A percentile compares a stretch with the other conserved stretches of the same genome.
phyloP scores from a whole-genome alignment of 2,113 vertebrate species.

The Catharus minimus region DNA sequence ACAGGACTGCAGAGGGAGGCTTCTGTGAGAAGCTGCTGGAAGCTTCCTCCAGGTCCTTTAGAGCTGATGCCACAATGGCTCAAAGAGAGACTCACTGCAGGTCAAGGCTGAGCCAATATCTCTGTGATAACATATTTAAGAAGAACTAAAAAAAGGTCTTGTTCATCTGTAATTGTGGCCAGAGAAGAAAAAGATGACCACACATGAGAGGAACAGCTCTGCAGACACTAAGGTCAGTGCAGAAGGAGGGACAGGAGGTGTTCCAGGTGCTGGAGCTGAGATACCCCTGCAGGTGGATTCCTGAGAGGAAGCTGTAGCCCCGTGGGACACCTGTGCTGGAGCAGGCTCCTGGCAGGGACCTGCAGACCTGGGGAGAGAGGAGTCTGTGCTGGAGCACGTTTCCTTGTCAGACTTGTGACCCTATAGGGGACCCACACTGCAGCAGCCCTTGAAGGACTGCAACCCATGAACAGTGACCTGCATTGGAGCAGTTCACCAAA shows the following conservation, averaged over 20 bases:
- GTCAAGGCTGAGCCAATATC: neutral
- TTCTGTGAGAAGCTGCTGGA: neutral
- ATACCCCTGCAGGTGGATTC: neutral
- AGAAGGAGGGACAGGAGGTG: neutral
- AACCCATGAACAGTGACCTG: no score
- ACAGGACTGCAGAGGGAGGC: neutral
- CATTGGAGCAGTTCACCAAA: neutral
- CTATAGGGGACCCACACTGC: rapidly evolving
- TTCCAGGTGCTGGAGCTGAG: neutral
- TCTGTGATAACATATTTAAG: neutral
- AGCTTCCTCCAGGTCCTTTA: neutral
- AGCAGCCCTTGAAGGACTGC: neutral
- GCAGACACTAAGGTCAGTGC: no score
- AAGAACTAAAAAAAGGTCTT: neutral
- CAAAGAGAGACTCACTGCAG: neutral
- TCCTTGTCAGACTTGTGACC: neutral
- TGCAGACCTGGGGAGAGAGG: neutral
- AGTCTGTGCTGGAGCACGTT: neutral
- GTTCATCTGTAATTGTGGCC: neutral
- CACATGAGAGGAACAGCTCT: neutral
- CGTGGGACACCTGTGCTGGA: rapidly evolving
- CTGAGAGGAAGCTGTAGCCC: neutral
- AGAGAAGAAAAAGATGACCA: neutral
- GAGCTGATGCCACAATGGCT: no score
- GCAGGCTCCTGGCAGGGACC: neutral